phyloP scores from a whole-genome alignment of 2,797 vertebrate genomes.

The Sarcoramphus papa region DNA sequence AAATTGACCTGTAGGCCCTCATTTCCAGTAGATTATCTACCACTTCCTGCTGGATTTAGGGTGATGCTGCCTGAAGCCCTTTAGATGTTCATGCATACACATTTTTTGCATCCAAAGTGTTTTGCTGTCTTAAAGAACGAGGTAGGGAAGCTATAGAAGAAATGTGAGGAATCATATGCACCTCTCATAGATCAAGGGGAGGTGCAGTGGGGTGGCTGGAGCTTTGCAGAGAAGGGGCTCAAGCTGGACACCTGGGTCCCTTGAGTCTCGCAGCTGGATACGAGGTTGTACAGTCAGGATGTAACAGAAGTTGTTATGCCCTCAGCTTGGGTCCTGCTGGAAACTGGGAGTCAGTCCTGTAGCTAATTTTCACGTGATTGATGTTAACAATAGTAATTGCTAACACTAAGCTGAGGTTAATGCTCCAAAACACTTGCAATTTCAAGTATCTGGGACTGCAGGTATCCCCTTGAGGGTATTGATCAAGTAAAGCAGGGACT shows the following conservation, averaged over 20 bases:
- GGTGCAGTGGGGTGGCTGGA: background rate
- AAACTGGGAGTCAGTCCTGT: background rate
- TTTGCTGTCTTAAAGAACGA: background rate
- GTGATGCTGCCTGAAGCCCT: background rate
- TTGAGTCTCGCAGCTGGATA: background rate
- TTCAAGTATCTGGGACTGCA: background rate
- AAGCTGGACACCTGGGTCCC: background rate
- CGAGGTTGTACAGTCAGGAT: background rate
- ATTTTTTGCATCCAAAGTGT: accelerated
- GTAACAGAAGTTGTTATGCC: background rate
- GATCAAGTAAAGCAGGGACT: background rate
- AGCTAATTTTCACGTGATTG: background rate
- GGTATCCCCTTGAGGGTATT: background rate
- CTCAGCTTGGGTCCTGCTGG: background rate
- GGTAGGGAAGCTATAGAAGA: background rate
- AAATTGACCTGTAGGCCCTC: background rate
- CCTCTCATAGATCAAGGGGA: background rate
- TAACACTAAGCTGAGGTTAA: background rate
- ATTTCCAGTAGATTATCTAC: background rate
- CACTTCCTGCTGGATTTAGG: background rate
- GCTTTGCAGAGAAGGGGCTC: background rate
- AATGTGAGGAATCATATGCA: accelerated
- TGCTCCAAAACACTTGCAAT: background rate
- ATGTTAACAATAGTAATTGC: background rate
- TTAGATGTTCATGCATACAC: background rate